Base-by-base conservation (phyloP, 2,888 invertebrate species). In the Eilema caniola region DNA sequence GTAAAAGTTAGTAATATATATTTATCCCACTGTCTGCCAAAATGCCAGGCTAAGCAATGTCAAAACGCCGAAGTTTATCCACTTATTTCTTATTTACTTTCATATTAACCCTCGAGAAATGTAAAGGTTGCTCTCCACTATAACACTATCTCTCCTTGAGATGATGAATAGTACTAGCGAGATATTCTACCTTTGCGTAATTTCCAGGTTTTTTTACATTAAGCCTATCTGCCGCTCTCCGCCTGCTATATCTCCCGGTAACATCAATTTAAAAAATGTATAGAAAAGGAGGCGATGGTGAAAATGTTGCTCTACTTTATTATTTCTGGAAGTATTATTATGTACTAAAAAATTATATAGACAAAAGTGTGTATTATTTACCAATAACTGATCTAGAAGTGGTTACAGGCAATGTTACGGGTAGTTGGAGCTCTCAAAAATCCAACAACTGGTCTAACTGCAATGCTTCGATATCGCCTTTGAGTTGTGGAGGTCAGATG, bases 231-330 rank as follows among this genome's bases (percentile, higher is more conserved):
- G 33, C 80, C 70, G 80, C 73, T 75, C 72, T 72, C 41, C 66
- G 75, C 67, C 20, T 37, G 76, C 74, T 76, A 74, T 73, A 70
- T 74, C 60, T 69, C 60, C 31, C 62, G 62, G 68, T 66, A 47
- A 59, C 69, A 53, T 69, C 67, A 70, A 75, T 78, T 83, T 60
- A 69, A 67, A 47, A 70, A 33, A 75, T 73, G 61, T 72, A 73
- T 63, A 73, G 23, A 64, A 10, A 23, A 25, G 62, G 41, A 31
- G 62, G 31, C 25, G 10, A 66, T 24, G 37, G 20, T 10, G 0
- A 24, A 23, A 25, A 73, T 23, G 25, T n/a, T 68, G 62, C 76
- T 80, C 73, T 63, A 70, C 57, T 67, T 73, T 0, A 0, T 28
- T 25, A 24, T 23, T 24, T 31, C 2, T 23, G 10, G 24, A 28